phyloP scores from a whole-genome alignment of 2,888 invertebrate species.

The Aethes cnicana region DNA sequence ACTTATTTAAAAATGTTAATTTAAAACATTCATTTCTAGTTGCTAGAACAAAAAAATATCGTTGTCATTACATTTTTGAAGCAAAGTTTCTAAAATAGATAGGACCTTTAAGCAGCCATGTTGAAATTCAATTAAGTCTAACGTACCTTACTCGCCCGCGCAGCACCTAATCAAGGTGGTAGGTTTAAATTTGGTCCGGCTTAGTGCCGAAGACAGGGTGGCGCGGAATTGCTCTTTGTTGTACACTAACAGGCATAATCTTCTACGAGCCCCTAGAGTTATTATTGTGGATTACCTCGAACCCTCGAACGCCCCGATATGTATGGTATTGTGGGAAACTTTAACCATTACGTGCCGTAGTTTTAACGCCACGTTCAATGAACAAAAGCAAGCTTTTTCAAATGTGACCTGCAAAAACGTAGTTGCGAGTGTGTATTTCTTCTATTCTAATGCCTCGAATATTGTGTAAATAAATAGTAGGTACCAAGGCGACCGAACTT shows the following conservation, averaged over 20 bases:
- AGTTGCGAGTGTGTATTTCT: too few species aligned
- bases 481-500: too few species aligned
- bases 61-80: too few species aligned
- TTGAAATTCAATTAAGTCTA: slow-evolving; percentile 3
- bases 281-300: slow-evolving; percentile 28
- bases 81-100: not conserved
- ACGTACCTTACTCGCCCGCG: not conserved
- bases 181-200: slow-evolving; percentile 9
- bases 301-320: slow-evolving; percentile 12
- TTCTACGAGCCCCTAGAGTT: slow-evolving; percentile 22
- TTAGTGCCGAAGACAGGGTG: slow-evolving; percentile 10
- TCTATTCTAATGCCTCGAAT: too few species aligned
- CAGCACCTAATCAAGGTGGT: slow-evolving; percentile 4
- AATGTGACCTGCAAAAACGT: not conserved
- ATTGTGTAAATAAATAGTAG: too few species aligned
- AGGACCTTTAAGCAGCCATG: not conserved
- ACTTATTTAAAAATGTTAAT: too few species aligned
- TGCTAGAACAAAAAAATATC: not conserved
- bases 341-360: slow-evolving; percentile 3
- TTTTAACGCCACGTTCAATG: not conserved
- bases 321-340: slow-evolving; percentile 18
- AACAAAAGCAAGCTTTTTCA: not conserved
- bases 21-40: too few species aligned
- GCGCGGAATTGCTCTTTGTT: slow-evolving; percentile 19
- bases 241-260: slow-evolving; percentile 28